Conservation (phyloP, 1,140 invertebrate genomes). For the Oscheius sp. region DNA sequence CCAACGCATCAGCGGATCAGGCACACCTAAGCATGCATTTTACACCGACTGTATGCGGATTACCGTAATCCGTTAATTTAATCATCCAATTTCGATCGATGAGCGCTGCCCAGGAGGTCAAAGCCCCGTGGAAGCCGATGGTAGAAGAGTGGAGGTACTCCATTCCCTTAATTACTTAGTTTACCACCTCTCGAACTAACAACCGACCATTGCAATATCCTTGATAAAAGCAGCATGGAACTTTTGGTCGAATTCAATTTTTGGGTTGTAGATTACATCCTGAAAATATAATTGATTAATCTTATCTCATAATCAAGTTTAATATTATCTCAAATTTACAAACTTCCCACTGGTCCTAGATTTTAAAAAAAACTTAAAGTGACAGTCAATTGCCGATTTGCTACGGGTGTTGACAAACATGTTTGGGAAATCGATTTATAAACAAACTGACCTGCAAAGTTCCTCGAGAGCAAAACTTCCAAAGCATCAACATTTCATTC, state of each 20-base stretch:
- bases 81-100: conserved; percentile 61
- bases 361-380: no score
- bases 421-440: background rate
- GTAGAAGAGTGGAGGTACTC: conserved; percentile 53
- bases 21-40: conserved; percentile 24
- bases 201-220: conserved; percentile 52
- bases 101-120: conserved; percentile 53
- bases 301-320: no score
- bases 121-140: conserved; percentile 57
- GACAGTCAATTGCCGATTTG: background rate
- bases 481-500: conserved; percentile 55
- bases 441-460: conserved; percentile 53
- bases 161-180: conserved; percentile 52
- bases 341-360: no score
- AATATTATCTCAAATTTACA: background rate
- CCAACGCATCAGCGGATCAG: conserved; percentile 56
- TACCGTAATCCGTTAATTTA: conserved; percentile 58
- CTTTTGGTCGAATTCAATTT: conserved; percentile 51
- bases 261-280: conserved; percentile 60
- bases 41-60: background rate
- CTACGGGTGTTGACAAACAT: no score
- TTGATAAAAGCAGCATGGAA: conserved; percentile 58
- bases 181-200: no score
- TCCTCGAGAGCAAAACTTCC: conserved; percentile 60
- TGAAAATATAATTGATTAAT: conserved; percentile 20